Evolutionary conservation across 2,888 invertebrate species (phyloP), one percentile per base, ranked within the genome.

Genomic region (Drosophila aldrichi): DNA sequence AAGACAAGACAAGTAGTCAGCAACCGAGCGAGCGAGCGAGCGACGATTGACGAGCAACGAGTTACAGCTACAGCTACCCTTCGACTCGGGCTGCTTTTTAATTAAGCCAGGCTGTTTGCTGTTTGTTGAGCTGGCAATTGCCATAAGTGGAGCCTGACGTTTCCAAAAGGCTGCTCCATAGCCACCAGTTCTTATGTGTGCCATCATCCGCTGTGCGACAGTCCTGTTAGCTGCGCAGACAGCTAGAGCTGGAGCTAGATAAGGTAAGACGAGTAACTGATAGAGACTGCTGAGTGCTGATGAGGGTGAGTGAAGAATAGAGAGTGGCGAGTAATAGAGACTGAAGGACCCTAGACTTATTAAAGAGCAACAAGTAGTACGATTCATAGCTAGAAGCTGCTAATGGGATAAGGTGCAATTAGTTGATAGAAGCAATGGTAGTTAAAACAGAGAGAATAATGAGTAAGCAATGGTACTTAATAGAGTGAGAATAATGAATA

Each of bases 61-160:
- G 60, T 46, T 36, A 65, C 65, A 16, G 41, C 41, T 36, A 1
- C 34, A 40, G 56, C 44, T 70, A 75, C 75, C 76, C 75, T 75
- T 65, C 66, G 58, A 49, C 57, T 62, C 22, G 56, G 44, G 49
- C 70, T 80, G 75, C 74, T 75, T 74, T 85, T 85, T 85, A 85
- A 85, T 79, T 79, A 79, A 81, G 81, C 79, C 79, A 77, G 55
- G 51, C 56, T 62, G 55, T 9, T 51, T 20, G 51, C 51, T 14
- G 41, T 25, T 29, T 29, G 1, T 8, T 29, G 20, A 2, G 54
- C 61, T 56, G 54, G 34, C 41, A 59, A 55, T 59, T 59, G 66
- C 75, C 77, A 62, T 79, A 79, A 60, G 60, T 10, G 79, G 52
- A 75, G 79, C 34, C 62, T 32, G 58, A 10, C 29, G 20, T 14